Percentiles rank a stretch among this genome's conserved stretches.
Evolutionary conservation across 2,888 invertebrate genomes (phyloP).

Genomic region (Clivina fossor): DNA sequence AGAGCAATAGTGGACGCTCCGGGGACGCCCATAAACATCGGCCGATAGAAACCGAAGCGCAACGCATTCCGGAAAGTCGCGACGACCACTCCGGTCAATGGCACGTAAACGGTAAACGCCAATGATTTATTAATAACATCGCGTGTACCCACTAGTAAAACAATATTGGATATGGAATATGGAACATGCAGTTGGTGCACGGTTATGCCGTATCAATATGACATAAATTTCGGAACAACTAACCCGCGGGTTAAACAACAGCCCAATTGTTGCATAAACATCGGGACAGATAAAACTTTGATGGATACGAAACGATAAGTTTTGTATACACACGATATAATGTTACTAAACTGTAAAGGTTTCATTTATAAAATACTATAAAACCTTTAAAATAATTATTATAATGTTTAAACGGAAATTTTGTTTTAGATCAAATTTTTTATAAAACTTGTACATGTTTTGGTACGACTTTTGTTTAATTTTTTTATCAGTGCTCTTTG

Average conservation of each 20-base stretch:
- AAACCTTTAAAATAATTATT: no score
- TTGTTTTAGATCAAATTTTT: no score
- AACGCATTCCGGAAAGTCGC: not conserved
- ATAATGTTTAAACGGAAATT: no score
- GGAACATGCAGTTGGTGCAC: no score
- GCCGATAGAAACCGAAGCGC: not conserved
- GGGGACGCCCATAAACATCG: no score
- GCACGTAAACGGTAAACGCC: slow-evolving; percentile 23
- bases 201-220: slow-evolving; percentile 28
- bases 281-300: slow-evolving; percentile 28
- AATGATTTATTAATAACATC: slow-evolving; percentile 32
- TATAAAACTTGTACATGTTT: no score
- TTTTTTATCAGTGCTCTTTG: no score
- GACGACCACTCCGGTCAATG: slow-evolving; percentile 16
- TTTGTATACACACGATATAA: not conserved
- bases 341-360: not conserved
- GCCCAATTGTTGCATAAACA: slow-evolving; percentile 30
- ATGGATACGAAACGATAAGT: slow-evolving; percentile 3
- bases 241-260: slow-evolving; percentile 19
- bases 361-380: no score
- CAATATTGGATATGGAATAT: slow-evolving; percentile 32
- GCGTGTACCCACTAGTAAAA: slow-evolving; percentile 29
- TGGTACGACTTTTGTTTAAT: no score
- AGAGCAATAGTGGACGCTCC: no score
- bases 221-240: slow-evolving; percentile 28